Base-by-base conservation (phyloP, 2,113 vertebrate species). In the Falcunculus frontatus region DNA sequence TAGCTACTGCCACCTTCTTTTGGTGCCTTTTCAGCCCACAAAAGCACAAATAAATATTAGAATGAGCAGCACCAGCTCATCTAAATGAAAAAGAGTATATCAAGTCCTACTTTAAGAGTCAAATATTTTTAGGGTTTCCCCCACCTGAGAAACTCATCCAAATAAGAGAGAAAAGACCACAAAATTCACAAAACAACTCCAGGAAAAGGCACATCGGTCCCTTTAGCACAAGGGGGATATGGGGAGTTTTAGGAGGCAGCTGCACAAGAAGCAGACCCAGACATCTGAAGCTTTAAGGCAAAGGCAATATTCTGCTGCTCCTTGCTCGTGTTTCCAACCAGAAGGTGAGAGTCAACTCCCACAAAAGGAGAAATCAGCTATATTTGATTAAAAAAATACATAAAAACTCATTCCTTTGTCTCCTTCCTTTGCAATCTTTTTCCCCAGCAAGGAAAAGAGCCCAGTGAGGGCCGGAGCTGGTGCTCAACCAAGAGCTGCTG, bases 271-370 rank as follows among this genome's bases (percentile, higher is more conserved):
- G 22, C 50, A 22, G 19, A 26, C 21, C 27, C 59, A 57, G 7
- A 42, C 77, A 6, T 4, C 14, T 33, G 33, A n/a, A 33, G 35
- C 18, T 74, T 49, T 23, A 65, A 87, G 11, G 42, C 29, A 69
- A 16, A 79, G 8, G 15, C 14, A 50, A 19, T 12, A 4, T 25
- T 84, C 32, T 39, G 9, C 73, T 73, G 20, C 81, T 35, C 57
- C 20, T 33, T 50, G 9, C 39, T 68, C 7, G 1, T 2, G 2
- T 16, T 74, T 37, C n/a, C 46, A n/a, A 1, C 25, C 11, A 63
- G 44, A 33, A 29, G 7, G 17, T 20, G 30, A 76, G 23, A 56
- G 10, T 5, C 19, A 7, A 0, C 0, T 9, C 55, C 41, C 62
- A 55, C 27, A 22, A 22, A 46, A 69, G 22, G 8, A 83, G 8